Evolutionary conservation across 2,797 vertebrate species (phyloP), one percentile per base, ranked within the genome.

Genomic region (Mustela erminea): DNA sequence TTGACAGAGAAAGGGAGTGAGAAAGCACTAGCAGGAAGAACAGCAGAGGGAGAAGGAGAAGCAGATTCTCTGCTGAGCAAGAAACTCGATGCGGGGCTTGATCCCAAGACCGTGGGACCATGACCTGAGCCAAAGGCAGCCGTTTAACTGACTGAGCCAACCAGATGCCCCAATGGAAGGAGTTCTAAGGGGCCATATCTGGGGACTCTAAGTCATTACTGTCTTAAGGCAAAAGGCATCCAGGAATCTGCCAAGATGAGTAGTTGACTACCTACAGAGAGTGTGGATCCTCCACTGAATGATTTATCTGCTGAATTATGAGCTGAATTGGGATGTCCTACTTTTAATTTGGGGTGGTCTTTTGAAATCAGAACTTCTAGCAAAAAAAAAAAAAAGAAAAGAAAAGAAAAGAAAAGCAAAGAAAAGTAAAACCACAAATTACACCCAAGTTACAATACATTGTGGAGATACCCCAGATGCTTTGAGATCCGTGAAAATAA

Each of bases 281-380:
- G 52, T 43, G 0, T 70, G 2, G 17, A 21, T 54, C 64, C n/a
- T n/a, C 54, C 15, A 3, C 6, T 25, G 13, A 29, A 32, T 74
- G 52, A 43, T 58, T 90, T 58, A 81, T 56, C 49, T 90, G n/a
- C 54, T 60, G n/a, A 91, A n/a, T 85, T 91, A 81, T 8, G 11
- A 52, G 10, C 23, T 13, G 41, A 91, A 93, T 35, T 80, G 18
- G 46, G 32, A 75, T 56, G 5, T 5, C 77, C 41, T 84, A 52
- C 54, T 82, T 27, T 29, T 95, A 81, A 95, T 93, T 32, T 46
- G 13, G 12, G 9, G 46, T 75, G 15, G 27, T 81, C 78, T 89
- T 92, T 86, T 83, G 12, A 97, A 89, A 84, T 95, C 20, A 95
- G 77, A 80, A 87, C 38, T 85, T 62, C 56, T 78, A 54, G 68